Percentiles rank a stretch among this genome's conserved stretches.
Evolutionary conservation across 2,888 invertebrate species (phyloP).

Genomic region (Aleiodes testaceus): DNA sequence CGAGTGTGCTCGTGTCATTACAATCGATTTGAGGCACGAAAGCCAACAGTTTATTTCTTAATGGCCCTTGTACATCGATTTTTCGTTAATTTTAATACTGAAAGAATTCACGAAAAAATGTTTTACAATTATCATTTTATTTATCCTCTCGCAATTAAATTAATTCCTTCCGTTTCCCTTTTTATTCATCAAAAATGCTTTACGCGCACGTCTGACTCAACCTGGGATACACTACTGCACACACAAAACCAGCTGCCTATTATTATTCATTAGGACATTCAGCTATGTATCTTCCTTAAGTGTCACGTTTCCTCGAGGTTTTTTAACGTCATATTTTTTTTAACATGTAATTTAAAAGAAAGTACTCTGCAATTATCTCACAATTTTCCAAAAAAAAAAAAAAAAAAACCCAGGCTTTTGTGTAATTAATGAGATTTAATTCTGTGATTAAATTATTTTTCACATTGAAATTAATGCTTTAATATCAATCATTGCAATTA

Average conservation of each 20-base stretch:
- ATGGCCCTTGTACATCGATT: not conserved
- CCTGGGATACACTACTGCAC: conserved; percentile 11
- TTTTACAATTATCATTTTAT: no score
- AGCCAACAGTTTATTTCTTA: conserved; percentile 2
- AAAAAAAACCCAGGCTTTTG: no score
- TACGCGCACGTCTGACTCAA: not conserved
- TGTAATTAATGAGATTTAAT: no score
- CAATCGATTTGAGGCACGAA: conserved; percentile 19
- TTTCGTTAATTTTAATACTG: not conserved
- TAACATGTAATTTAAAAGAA: not conserved
- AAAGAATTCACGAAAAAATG: no score
- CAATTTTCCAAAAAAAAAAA: conserved; percentile 6
- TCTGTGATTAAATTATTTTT: no score
- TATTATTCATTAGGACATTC: conserved; percentile 69
- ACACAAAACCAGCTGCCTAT: conserved; percentile 54
- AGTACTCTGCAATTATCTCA: conserved; percentile 41
- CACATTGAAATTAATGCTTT: no score
- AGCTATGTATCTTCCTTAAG: conserved; percentile 66
- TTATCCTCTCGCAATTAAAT: not conserved
- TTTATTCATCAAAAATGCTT: conserved; percentile 3
- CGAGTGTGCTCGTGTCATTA: not conserved
- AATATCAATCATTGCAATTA: not conserved
- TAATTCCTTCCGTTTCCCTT: not conserved
- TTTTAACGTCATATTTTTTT: conserved; percentile 22
- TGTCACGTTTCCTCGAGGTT: conserved; percentile 43